phyloP scores from a whole-genome alignment of 2,113 vertebrate genomes.

The Gavialis gangeticus region DNA sequence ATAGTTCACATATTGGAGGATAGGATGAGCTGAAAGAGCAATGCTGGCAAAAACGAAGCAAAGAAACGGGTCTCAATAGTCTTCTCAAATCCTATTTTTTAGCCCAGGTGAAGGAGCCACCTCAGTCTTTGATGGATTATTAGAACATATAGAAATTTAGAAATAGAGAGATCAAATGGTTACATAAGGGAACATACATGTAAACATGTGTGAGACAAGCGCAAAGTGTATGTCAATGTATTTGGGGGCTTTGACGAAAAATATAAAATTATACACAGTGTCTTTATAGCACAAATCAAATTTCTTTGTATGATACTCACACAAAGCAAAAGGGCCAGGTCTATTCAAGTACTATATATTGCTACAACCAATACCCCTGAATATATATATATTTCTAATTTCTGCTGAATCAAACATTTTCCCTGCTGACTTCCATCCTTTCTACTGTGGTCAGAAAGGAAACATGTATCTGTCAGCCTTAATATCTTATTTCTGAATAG shows the following conservation, averaged over 20 bases:
- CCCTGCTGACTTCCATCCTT: neutral
- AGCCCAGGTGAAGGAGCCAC: neutral
- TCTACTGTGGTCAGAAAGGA: neutral
- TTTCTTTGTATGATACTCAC: neutral
- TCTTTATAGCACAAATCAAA: neutral
- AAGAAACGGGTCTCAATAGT: neutral
- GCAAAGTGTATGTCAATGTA: neutral
- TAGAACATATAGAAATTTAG: accelerated
- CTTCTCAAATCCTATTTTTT: neutral
- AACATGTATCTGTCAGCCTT: neutral
- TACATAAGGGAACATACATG: neutral
- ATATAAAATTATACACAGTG: neutral
- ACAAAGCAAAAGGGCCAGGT: neutral
- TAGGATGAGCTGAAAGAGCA: neutral
- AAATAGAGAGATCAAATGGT: neutral
- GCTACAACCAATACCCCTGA: neutral
- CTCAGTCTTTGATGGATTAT: neutral
- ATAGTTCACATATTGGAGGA: neutral
- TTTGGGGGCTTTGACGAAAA: conserved; percentile 6
- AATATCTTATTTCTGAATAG: neutral
- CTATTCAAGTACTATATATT: neutral
- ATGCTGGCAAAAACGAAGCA: neutral
- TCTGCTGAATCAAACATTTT: neutral
- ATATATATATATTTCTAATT: neutral
- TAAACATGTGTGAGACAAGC: neutral